Conservation (phyloP, 2,113 vertebrate species). For the Channa argus region DNA sequence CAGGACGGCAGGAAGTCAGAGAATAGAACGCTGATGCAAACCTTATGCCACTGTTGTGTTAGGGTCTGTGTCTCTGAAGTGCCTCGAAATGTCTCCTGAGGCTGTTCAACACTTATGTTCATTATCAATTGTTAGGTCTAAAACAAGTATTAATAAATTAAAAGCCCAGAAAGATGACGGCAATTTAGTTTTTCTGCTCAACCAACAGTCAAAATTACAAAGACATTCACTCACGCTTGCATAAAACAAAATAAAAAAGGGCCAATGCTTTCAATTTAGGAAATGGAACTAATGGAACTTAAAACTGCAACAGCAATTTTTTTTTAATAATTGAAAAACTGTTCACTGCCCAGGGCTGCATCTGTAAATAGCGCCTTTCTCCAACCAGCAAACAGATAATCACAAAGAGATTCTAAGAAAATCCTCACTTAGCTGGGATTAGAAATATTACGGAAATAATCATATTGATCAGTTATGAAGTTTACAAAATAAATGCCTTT, state of each 20-base stretch:
- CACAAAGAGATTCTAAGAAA: too few relatives aligned
- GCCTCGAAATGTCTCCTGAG: background rate
- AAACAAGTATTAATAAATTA: background rate
- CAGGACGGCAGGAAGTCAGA: conserved; percentile 37
- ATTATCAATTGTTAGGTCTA: background rate
- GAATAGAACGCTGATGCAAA: background rate
- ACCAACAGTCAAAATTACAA: too few relatives aligned
- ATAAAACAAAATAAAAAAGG: too few relatives aligned
- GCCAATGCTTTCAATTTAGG: background rate
- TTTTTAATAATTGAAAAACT: background rate
- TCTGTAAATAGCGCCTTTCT: background rate
- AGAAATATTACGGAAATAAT: too few relatives aligned
- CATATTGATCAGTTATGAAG: too few relatives aligned
- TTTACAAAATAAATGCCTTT: too few relatives aligned
- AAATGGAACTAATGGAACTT: background rate
- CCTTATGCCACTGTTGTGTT: background rate
- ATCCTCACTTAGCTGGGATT: too few relatives aligned
- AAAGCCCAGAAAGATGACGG: background rate
- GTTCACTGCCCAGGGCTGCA: background rate
- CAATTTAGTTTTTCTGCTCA: background rate
- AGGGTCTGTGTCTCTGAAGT: background rate
- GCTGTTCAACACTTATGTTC: too few relatives aligned
- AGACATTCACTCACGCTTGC: too few relatives aligned
- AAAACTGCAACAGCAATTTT: too few relatives aligned
- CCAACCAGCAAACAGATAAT: too few relatives aligned